Conservation (phyloP, 2,113 vertebrate species). For the Nestor notabilis region DNA sequence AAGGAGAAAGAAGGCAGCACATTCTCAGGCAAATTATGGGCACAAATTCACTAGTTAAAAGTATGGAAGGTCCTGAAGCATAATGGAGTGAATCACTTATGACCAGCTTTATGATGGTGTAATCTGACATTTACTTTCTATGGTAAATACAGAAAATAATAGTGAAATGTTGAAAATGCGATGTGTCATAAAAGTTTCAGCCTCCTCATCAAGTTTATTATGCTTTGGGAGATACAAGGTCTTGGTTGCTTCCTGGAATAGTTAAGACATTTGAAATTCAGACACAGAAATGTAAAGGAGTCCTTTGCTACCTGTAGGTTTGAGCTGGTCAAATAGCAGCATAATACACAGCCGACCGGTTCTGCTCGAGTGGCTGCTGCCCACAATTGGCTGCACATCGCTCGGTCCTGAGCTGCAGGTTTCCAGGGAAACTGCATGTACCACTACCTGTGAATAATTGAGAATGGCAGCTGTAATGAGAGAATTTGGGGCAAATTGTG, state of each 20-base stretch:
- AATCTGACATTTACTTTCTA: slow-evolving; percentile 66
- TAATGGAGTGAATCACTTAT: slow-evolving; percentile 65
- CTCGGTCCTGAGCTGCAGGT: slow-evolving; percentile 52
- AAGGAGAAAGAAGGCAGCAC: not conserved
- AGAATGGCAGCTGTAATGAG: slow-evolving; percentile 68
- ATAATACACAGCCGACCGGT: not conserved
- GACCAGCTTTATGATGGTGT: slow-evolving; percentile 61
- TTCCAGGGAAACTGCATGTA: slow-evolving; percentile 75
- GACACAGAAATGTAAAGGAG: slow-evolving; percentile 33
- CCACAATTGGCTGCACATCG: slow-evolving; percentile 30
- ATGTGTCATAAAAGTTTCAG: slow-evolving; percentile 68
- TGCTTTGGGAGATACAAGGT: slow-evolving; percentile 29
- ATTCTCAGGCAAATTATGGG: not conserved
- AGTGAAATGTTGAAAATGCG: slow-evolving; percentile 65
- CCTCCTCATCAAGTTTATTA: slow-evolving; percentile 63
- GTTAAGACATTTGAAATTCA: slow-evolving; percentile 44
- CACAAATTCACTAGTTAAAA: slow-evolving; percentile 25
- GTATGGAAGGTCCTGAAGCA: slow-evolving; percentile 35
- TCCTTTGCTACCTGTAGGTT: not conserved
- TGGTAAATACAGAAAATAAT: slow-evolving; percentile 70
- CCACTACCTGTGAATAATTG: slow-evolving; percentile 73
- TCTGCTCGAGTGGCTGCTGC: slow-evolving; percentile 58
- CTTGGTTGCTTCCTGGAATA: slow-evolving; percentile 21
- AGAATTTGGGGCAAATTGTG: slow-evolving; percentile 66
- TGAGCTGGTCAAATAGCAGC: slow-evolving; percentile 44